Percentiles rank a stretch among this genome's conserved stretches.
phyloP scores from a whole-genome alignment of 2,113 vertebrate species.

The Nestor notabilis region DNA sequence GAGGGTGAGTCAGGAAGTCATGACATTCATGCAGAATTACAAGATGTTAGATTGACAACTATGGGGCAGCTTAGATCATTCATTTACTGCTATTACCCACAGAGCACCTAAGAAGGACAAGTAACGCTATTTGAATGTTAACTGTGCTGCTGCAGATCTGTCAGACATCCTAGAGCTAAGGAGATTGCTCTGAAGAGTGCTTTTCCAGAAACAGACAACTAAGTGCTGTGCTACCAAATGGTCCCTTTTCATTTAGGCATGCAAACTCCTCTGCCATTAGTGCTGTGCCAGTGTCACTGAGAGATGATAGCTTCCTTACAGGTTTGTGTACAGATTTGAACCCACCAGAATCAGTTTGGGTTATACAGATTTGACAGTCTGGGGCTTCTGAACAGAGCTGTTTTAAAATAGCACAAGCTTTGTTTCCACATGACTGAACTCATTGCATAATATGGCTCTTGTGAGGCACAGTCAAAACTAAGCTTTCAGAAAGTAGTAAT shows the following conservation, averaged over 20 bases:
- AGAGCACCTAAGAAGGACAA: neutral
- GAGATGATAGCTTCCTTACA: neutral
- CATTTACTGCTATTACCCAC: neutral
- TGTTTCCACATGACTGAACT: constrained; percentile 13
- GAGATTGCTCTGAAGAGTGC: neutral
- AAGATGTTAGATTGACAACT: neutral
- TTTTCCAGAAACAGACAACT: neutral
- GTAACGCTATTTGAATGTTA: neutral
- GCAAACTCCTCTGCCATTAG: neutral
- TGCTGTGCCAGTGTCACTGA: accelerated
- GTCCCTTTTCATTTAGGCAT: neutral
- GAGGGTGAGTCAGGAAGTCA: neutral
- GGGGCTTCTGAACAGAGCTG: neutral
- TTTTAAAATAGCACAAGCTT: constrained; percentile 29
- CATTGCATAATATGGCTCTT: neutral
- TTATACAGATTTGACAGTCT: neutral
- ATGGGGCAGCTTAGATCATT: neutral
- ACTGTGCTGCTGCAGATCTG: neutral
- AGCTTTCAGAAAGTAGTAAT: neutral
- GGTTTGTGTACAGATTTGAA: neutral
- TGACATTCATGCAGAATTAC: neutral
- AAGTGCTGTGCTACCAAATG: neutral
- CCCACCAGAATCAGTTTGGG: neutral
- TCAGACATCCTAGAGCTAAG: neutral
- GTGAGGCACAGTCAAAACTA: neutral